Evolutionary conservation across 2,797 vertebrate species (phyloP).

Genomic region (Hipposideros larvatus): DNA sequence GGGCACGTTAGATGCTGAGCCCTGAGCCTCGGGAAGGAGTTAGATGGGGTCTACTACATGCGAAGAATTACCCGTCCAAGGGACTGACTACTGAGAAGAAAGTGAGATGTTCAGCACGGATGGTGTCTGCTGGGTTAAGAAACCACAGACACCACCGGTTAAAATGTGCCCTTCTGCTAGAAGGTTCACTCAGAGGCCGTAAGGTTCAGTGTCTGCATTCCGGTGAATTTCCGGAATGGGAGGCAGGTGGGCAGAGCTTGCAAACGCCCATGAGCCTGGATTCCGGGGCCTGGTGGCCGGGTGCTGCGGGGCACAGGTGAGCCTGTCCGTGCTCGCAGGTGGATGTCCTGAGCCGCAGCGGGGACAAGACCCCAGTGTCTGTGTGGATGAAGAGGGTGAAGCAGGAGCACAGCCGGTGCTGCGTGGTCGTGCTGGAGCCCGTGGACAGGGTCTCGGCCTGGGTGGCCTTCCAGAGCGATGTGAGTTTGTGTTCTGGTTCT

Average conservation of each 20-base stretch:
- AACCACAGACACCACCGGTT: rapidly evolving
- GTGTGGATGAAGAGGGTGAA: constrained; percentile 89
- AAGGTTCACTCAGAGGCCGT: not conserved
- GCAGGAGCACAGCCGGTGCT: constrained; percentile 82
- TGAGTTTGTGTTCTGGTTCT: constrained; percentile 83
- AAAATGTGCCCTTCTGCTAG: not conserved
- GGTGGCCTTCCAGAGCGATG: constrained; percentile 91
- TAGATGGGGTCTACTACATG: not conserved
- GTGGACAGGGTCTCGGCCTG: constrained; percentile 92
- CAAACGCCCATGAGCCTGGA: rapidly evolving
- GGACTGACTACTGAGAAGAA: not conserved
- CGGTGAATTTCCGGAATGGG: not conserved
- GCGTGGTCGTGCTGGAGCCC: constrained; percentile 92
- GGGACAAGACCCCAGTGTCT: constrained; percentile 91
- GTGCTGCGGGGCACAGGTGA: not conserved
- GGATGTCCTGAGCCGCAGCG: constrained; percentile 88
- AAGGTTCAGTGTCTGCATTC: rapidly evolving
- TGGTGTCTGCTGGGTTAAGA: not conserved
- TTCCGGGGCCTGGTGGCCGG: not conserved
- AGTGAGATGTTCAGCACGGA: rapidly evolving
- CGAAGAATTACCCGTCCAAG: rapidly evolving
- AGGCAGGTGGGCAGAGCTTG: not conserved
- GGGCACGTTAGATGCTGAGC: not conserved
- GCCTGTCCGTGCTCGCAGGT: constrained; percentile 86
- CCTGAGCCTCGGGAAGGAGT: not conserved